These are phyloP conservation scores for Leuciscus idus DNA, from an alignment of 2,113 vertebrate genomes.

Conservation along the genomic window DNA sequence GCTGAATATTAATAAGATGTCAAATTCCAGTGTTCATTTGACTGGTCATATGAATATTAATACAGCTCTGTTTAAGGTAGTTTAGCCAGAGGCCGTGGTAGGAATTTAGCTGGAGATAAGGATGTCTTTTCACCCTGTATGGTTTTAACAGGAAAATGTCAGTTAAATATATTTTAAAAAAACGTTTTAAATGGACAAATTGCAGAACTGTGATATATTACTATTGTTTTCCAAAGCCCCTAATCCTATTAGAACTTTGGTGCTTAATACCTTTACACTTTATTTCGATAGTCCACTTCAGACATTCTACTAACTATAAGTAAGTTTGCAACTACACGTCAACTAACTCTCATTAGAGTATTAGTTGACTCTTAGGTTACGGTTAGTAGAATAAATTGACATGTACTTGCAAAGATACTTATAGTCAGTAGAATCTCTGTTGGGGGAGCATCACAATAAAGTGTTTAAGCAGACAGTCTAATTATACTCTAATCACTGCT, in stretches of 20 bases:
- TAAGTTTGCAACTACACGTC: too few species aligned
- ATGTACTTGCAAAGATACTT: too few species aligned
- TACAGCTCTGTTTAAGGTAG: background rate
- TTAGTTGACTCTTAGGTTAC: too few species aligned
- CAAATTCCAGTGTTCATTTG: constrained; percentile 35
- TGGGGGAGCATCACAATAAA: too few species aligned
- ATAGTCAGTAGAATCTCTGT: too few species aligned
- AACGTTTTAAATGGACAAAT: background rate
- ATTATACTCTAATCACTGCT: too few species aligned
- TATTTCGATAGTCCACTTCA: too few species aligned
- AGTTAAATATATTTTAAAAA: background rate
- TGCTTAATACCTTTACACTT: background rate
- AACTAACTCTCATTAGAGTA: too few species aligned
- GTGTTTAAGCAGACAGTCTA: too few species aligned
- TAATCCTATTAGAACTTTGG: background rate
- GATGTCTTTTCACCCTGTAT: background rate
- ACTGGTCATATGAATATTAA: constrained; percentile 44
- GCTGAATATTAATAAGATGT: constrained; percentile 44
- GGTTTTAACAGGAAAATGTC: background rate
- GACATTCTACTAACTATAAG: too few species aligned
- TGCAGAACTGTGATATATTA: background rate
- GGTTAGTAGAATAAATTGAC: too few species aligned
- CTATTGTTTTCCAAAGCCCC: background rate
- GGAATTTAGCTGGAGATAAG: constrained; percentile 1
- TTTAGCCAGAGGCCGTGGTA: background rate